A percentile compares a stretch with the other conserved stretches of the same genome.
These are phyloP conservation scores for Ochropleura leucogaster DNA, from an alignment of 2,888 invertebrate genomes.

Conservation along the genomic window DNA sequence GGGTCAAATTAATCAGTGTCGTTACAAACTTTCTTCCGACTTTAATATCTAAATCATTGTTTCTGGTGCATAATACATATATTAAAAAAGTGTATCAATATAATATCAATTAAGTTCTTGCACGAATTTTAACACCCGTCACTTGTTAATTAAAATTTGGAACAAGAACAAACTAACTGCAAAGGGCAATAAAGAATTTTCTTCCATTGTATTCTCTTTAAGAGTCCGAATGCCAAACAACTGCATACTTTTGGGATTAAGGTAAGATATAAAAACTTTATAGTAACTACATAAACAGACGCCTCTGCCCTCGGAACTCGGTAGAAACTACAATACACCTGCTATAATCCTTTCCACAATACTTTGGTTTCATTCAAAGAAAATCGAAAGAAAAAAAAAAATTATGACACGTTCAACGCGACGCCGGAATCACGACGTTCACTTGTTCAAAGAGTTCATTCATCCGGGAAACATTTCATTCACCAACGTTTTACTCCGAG, in stretches of 20 bases:
- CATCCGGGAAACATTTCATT: background rate
- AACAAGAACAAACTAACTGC: background rate
- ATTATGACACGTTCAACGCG: background rate
- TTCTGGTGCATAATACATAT: background rate
- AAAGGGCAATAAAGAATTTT: background rate
- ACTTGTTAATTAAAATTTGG: background rate
- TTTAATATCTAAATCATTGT: background rate
- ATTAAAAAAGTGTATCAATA: too few species aligned
- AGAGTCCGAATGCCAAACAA: too few species aligned
- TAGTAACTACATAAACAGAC: too few species aligned
- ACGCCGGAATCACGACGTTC: background rate
- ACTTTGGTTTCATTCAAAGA: background rate
- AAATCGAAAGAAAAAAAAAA: background rate
- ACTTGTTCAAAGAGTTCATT: background rate
- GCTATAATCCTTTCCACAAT: background rate
- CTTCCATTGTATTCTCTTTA: too few species aligned
- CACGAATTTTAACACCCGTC: background rate
- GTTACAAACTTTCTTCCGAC: background rate
- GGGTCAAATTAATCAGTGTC: background rate
- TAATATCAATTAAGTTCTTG: background rate
- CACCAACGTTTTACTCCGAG: background rate
- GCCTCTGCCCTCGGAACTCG: background rate
- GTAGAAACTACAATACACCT: background rate
- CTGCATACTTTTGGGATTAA: too few species aligned
- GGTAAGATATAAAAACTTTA: too few species aligned